Evolutionary conservation across 2,888 invertebrate genomes (phyloP), one percentile per base, ranked within the genome.

Genomic region (Bellardia pandia): DNA sequence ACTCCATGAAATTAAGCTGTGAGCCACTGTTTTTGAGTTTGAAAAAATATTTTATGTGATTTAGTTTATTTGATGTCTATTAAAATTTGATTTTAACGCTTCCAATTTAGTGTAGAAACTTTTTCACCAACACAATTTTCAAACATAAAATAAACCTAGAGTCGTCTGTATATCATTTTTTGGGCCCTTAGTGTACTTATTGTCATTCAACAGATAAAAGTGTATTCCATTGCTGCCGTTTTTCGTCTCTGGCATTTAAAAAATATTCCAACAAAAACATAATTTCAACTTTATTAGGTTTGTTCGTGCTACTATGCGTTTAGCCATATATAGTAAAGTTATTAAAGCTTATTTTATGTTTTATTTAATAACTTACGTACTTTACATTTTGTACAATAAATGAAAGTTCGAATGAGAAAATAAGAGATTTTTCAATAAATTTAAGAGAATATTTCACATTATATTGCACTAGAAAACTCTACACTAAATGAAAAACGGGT

Each of bases 171-270:
- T 11, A 53, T 53, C 0, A 45, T 16, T 14, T 6, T 33, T 56
- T 51, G n/a, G 11, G 4, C 1, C 42, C 30, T 33, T 16, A 11
- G 37, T 23, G 53, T 72, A 53, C 66, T 84, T 80, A 76, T 72
- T 76, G n/a, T 80, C 66, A 86, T 84, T 79, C 86, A 86, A 86
- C 86, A 86, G 86, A 86, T 86, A 77, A 66, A 84, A 72, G 23
- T 72, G 3, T 64, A 13, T 60, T 45, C 0, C 13, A 2, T 45
- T 13, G 13, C 3, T 13, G 11, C 14, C 14, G n/a, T 33, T 45
- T 30, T 56, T 68, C 74, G 0, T 9, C 37, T 60, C 37, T 64
- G 42, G 23, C 3, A 23, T 60, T n/a, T 51, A 11, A 6, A 53
- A 33, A 72, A 58, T 13, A 2, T 6, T 30, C 40, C 23, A n/a